Percentiles rank a stretch among this genome's conserved stretches.
phyloP scores from a whole-genome alignment of 2,113 vertebrate species.

The Herpetotheres cachinnans region DNA sequence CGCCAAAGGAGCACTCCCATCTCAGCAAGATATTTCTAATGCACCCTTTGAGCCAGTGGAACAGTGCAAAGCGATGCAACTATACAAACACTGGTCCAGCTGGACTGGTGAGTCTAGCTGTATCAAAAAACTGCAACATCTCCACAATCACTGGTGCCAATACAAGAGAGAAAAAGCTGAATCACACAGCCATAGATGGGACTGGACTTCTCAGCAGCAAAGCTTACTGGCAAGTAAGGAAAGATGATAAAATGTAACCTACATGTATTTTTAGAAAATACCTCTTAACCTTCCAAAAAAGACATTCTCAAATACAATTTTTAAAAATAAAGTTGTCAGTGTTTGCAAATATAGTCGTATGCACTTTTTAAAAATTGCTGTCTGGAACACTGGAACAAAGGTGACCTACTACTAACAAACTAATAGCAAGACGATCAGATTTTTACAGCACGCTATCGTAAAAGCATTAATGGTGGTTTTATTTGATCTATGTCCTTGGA shows the following conservation, averaged over 20 bases:
- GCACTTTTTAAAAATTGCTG: neutral
- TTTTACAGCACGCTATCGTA: neutral
- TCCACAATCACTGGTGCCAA: neutral
- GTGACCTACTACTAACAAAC: neutral
- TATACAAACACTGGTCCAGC: neutral
- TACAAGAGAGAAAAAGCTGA: neutral
- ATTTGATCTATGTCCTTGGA: neutral
- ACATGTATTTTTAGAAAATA: neutral
- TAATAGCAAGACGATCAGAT: neutral
- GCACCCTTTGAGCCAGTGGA: neutral
- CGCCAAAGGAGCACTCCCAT: neutral
- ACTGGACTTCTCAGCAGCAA: neutral
- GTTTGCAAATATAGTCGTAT: neutral
- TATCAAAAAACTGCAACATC: neutral
- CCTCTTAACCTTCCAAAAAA: neutral
- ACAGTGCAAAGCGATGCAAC: neutral
- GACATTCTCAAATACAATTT: neutral
- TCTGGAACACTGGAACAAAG: neutral
- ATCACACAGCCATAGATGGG: neutral
- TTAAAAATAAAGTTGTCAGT: neutral
- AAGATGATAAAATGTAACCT: slow-evolving; percentile 36
- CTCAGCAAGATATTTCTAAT: neutral
- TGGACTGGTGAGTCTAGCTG: neutral
- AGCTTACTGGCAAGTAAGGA: neutral
- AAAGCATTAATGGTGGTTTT: neutral